phyloP scores from a whole-genome alignment of 2,113 vertebrate species.

The Megaleporinus macrocephalus region DNA sequence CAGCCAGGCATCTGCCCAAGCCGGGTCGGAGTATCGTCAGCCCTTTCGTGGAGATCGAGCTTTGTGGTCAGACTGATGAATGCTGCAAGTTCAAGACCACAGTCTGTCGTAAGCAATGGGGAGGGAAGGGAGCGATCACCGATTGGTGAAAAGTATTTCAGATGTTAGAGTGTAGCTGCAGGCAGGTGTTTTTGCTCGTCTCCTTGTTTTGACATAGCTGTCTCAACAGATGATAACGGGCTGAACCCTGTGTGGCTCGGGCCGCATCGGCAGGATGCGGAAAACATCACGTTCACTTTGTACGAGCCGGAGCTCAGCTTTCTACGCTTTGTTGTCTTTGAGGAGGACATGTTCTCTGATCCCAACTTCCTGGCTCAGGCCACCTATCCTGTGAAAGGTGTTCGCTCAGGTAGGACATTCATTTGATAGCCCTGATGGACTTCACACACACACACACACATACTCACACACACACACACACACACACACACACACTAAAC shows the following conservation, averaged over 20 bases:
- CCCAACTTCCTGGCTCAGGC: constrained; percentile 97
- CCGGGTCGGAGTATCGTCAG: constrained; percentile 89
- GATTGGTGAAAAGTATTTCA: background rate
- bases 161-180: background rate
- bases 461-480: background rate
- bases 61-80: constrained; percentile 90
- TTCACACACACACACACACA: background rate
- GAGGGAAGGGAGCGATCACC: background rate
- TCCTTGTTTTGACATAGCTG: background rate
- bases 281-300: constrained; percentile 85
- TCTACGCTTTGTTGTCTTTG: constrained; percentile 93
- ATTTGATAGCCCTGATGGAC: background rate
- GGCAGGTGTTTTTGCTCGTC: background rate
- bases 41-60: constrained; percentile 95
- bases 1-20: constrained; percentile 93
- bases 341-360: constrained; percentile 99
- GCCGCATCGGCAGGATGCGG: constrained; percentile 67
- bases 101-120: constrained; percentile 74
- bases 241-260: constrained; percentile 90
- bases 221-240: constrained; percentile 89
- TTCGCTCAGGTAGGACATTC: constrained; percentile 84
- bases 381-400: constrained; percentile 91
- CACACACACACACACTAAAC: background rate
- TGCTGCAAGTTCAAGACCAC: constrained; percentile 88
- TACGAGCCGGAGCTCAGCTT: constrained; percentile 89